Percentiles rank a stretch among this genome's conserved stretches.
phyloP scores from a whole-genome alignment of 2,113 vertebrate species.

The Planiliza haematocheilus region DNA sequence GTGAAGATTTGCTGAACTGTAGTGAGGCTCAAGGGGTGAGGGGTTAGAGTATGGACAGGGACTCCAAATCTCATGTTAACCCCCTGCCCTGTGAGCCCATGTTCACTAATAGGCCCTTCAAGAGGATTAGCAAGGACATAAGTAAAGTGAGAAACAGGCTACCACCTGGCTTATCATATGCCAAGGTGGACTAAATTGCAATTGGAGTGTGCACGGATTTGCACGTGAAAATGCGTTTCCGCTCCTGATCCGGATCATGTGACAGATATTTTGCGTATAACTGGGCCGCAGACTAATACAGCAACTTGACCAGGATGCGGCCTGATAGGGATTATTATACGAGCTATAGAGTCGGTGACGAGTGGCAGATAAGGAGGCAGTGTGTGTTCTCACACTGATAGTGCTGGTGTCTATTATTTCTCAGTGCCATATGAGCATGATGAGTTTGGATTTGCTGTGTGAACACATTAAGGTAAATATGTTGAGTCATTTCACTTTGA shows the following conservation, averaged over 20 bases:
- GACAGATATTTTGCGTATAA: background rate
- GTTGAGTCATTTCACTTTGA: background rate
- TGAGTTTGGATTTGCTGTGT: background rate
- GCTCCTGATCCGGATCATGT: background rate
- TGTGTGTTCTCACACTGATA: constrained; percentile 53
- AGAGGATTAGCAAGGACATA: constrained; percentile 69
- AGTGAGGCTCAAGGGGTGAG: constrained; percentile 32
- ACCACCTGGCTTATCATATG: constrained; percentile 61
- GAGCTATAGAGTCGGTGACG: background rate
- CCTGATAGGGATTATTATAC: constrained; percentile 6
- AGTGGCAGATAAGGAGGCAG: constrained; percentile 35
- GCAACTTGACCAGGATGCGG: background rate
- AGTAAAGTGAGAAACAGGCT: constrained; percentile 55
- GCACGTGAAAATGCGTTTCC: background rate
- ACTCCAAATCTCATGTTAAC: constrained; percentile 72
- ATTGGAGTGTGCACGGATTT: background rate
- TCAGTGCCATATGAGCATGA: background rate
- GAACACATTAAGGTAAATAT: background rate
- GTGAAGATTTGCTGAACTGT: constrained; percentile 19
- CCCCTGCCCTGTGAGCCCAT: constrained; percentile 21
- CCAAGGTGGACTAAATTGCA: constrained; percentile 4
- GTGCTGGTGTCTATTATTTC: background rate
- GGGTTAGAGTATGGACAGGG: constrained; percentile 24
- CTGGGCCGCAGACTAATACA: background rate
- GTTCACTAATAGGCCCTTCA: constrained; percentile 54